These are phyloP conservation scores for Drosophila punjabiensis DNA, from an alignment of 1,140 invertebrate species.

Conservation along the genomic window DNA sequence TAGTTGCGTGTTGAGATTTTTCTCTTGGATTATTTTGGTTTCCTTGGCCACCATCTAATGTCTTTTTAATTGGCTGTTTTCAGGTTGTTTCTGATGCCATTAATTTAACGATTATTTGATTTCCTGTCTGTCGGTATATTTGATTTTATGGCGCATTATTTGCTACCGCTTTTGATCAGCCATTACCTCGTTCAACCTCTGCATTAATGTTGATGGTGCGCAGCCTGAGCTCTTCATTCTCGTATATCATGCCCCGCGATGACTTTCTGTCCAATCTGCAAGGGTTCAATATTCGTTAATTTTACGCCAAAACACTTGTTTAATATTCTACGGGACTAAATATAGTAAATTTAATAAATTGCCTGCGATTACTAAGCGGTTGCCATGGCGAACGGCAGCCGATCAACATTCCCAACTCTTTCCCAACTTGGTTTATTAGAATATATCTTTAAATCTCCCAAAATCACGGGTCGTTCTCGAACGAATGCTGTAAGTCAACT, in stretches of 20 bases:
- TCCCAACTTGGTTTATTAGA: slow-evolving; percentile 12
- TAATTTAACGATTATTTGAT: slow-evolving; percentile 55
- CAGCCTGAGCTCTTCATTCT: slow-evolving; percentile 95
- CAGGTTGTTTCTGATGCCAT: slow-evolving; percentile 39
- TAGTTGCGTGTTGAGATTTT: slow-evolving; percentile 26
- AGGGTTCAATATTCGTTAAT: slow-evolving; percentile 36
- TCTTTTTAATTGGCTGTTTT: slow-evolving; percentile 72
- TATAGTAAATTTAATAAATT: slow-evolving; percentile 17
- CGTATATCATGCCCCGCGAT: slow-evolving; percentile 94
- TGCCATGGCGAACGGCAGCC: slow-evolving; percentile 72
- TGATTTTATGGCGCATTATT: slow-evolving; percentile 20
- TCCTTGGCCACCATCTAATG: slow-evolving; percentile 57
- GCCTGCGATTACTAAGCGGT: slow-evolving; percentile 64
- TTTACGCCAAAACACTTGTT: neutral
- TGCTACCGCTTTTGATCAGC: slow-evolving; percentile 33
- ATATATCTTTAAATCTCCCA: slow-evolving; percentile 11
- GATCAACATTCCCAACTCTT: slow-evolving; percentile 57
- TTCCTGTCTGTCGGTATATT: slow-evolving; percentile 49
- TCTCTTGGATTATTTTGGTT: slow-evolving; percentile 49
- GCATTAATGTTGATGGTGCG: slow-evolving; percentile 96
- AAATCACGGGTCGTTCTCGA: slow-evolving; percentile 56
- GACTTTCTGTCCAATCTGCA: slow-evolving; percentile 92
- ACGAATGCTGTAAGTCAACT: slow-evolving; percentile 83
- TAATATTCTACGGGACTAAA: neutral
- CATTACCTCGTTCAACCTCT: slow-evolving; percentile 94